Base-by-base conservation (phyloP, 1,140 invertebrate genomes). In the Caenorhabditis briggsae region DNA sequence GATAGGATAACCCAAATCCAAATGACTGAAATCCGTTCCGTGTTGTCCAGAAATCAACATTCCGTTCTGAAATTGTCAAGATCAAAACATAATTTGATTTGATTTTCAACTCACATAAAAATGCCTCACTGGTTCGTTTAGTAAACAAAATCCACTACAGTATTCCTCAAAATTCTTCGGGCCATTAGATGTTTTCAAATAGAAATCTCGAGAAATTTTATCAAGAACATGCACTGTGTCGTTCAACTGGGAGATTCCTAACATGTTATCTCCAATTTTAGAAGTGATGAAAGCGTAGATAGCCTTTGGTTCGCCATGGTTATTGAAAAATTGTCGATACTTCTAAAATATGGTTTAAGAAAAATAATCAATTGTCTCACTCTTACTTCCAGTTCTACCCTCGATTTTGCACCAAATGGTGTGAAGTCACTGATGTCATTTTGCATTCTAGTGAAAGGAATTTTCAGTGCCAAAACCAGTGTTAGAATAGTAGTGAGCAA, bases 361-460 rank as follows among this genome's bases (percentile, higher is more conserved):
- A 58, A n/a, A n/a, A 25, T 23, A 61, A 25, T 61, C 25, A n/a
- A 6, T 6, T 58, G 11, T 8, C 25, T 25, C 18, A 6, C 41
- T 43, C 59, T 33, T 33, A 91, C 90, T 85, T 90, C 48, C n/a
- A 88, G 48, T 86, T 92, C 91, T 33, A 59, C 82, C 56, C 90
- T 84, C 5, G 91, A 91, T 56, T 90, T 74, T 5, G 91, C 91
- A 16, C 86, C 89, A 48, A 56, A 82, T 23, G 91, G 91, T 14
- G 91, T 92, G 58, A 92, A 92, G 86, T 92, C 91, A 55, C 89
- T 88, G 23, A 92, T 91, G 65, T 92, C 91, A 86, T 92, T 92
- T 20, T 87, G 64, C 83, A 91, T 91, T 65, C 58, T 23, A 12
- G 88, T 88, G n/a, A 89, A 88, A 11, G 89, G 89, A 78, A 89